Base-by-base conservation (phyloP, 2,797 vertebrate species). In the Neoniphon sammara region DNA sequence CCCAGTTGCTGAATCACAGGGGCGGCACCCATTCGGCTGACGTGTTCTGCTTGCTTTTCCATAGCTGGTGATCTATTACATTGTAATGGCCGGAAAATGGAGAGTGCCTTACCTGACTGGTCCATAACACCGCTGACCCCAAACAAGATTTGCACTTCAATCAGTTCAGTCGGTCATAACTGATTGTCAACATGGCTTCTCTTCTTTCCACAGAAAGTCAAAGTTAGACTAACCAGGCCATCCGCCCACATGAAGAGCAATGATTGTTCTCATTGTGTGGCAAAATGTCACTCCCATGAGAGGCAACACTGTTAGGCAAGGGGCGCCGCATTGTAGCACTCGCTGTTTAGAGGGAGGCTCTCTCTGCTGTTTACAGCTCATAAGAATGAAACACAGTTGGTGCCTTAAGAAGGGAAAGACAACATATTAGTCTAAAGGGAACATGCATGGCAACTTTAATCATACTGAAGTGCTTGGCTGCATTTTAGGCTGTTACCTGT, bases 31-130 rank as follows among this genome's bases (percentile, higher is more conserved):
- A 7, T 65, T 42, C 57, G 39, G 66, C 66, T 87, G 54, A 72
- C 21, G 11, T 59, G 50, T 52, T 69, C 20, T 77, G 69, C 82
- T 77, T 83, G 70, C 71, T 77, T 89, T 89, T 86, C 77, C 75
- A 78, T 57, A 20, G 47, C 47, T 2, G 49, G 11, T 65, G 39
- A 66, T 17, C 30, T 14, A 14, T 62, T 39, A 25, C 31, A 7
- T 23, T 1, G 23, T 17, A 50, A 30, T 7, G 20, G 17, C 7
- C 10, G 18, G 17, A 25, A 67, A 68, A 69, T 2, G 3, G 53
- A 75, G 57, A 54, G 17, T 12, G 9, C 23, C 25, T 9, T 14
- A 10, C 57, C 20, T 63, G 42, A 10, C 18, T 10, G 17, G 11
- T 34, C 3, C 2, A 10, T 47, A 9, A 11, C 64, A 59, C 15